These are phyloP conservation scores for Zaprionus tsacasi DNA, from an alignment of 1,140 invertebrate genomes.

Conservation along the genomic window DNA sequence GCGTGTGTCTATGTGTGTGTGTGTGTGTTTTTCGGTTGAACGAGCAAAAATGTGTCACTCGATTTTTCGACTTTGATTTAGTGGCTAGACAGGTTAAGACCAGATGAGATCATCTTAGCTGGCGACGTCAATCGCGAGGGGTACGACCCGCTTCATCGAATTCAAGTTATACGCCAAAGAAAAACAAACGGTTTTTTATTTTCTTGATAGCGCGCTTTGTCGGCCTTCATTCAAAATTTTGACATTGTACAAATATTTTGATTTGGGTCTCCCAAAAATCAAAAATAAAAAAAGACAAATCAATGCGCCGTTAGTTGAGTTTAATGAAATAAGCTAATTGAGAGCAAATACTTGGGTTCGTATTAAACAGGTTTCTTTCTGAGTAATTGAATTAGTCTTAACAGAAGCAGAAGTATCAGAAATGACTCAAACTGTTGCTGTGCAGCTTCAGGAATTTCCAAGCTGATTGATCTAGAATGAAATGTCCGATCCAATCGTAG, in stretches of 20 bases:
- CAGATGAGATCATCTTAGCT: constrained; percentile 73
- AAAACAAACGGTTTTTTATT: constrained; percentile 55
- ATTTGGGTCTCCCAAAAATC: constrained; percentile 36
- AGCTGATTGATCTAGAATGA: neutral
- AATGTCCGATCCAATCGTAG: neutral
- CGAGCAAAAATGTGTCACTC: constrained; percentile 73
- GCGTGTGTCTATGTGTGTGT: constrained; percentile 24
- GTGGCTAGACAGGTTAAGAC: constrained; percentile 81
- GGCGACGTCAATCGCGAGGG: constrained; percentile 20
- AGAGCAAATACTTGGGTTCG: neutral
- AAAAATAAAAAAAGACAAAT: neutral
- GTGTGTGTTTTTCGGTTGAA: constrained; percentile 38
- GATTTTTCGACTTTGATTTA: constrained; percentile 80
- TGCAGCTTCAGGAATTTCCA: neutral
- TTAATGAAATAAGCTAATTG: constrained; percentile 9
- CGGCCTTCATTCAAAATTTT: constrained; percentile 64
- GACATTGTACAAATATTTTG: constrained; percentile 72
- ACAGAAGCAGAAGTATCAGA: neutral
- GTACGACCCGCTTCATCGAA: constrained; percentile 14
- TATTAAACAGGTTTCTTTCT: neutral
- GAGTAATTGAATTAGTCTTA: neutral
- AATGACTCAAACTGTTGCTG: neutral
- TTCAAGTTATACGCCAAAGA: constrained; percentile 22
- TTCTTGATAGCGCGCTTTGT: constrained; percentile 26
- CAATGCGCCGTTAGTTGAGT: constrained; percentile 31